These are phyloP conservation scores for Cyanoliseus patagonus DNA, from an alignment of 2,113 vertebrate genomes.

Conservation along the genomic window DNA sequence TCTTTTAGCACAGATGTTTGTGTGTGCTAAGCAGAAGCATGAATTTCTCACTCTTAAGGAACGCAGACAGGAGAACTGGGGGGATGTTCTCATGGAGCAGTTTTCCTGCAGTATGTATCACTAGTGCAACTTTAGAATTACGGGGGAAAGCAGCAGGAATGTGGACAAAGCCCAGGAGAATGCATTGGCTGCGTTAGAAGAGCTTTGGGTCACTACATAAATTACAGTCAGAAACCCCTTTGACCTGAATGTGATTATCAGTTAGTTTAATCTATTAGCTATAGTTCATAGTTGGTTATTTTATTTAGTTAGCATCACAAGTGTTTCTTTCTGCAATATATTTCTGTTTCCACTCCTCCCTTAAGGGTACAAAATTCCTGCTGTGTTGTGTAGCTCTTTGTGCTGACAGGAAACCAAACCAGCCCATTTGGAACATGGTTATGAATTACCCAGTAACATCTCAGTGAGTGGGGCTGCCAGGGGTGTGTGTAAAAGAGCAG, in stretches of 20 bases:
- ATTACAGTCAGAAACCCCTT: background rate
- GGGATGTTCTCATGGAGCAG: background rate
- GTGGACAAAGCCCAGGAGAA: background rate
- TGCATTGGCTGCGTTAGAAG: background rate
- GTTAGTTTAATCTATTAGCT: background rate
- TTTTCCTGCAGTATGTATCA: background rate
- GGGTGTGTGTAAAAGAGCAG: slow-evolving; percentile 35
- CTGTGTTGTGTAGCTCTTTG: background rate
- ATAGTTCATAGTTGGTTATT: background rate
- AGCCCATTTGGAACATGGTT: background rate
- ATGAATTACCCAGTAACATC: background rate
- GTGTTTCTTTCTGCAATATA: background rate
- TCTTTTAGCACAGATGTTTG: background rate
- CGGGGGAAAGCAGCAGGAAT: background rate
- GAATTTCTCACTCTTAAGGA: background rate
- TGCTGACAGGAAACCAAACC: background rate
- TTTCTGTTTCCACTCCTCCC: background rate
- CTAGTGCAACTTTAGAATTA: background rate
- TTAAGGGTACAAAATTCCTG: background rate
- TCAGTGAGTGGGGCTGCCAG: background rate
- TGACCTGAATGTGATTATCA: background rate
- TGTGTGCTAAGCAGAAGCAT: background rate
- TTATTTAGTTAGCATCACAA: background rate
- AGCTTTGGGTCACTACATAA: background rate
- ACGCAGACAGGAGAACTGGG: background rate